Evolutionary conservation across 2,888 invertebrate genomes (phyloP), one percentile per base, ranked within the genome.

Genomic region (Hemistola chrysoprasaria): DNA sequence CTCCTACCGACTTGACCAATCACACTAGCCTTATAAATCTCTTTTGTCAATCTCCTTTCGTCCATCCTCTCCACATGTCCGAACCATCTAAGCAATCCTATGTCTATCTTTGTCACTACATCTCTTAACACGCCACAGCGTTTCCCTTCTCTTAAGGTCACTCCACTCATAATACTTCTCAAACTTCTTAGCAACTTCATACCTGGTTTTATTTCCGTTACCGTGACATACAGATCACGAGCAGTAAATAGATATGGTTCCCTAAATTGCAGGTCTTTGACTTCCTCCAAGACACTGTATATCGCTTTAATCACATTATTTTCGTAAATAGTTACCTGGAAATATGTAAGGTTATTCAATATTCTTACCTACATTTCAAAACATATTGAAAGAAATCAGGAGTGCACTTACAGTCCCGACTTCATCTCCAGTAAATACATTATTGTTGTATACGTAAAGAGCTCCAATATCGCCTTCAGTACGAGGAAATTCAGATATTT

Each of bases 381-480:
- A 7, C 2, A 27, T 1, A 11, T 29, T 3, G 20, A 22, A 8
- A 37, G 22, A 11, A 10, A n/a, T 10, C 24, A n/a, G 25, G 22
- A 20, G 7, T 16, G 9, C 11, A 81, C 90, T 83, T 81, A 93
- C 93, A 65, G 89, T 86, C 36, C 93, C 93, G 59, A 70, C 78
- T 62, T 92, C 91, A 55, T 93, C 93, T 2, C 92, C 93, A 30
- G 90, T 86, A 56, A 87, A 92, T 7, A 93, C 63, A 53, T 90
- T 83, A 25, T 82, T 76, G 11, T 69, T 79, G 40, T 63, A 73
- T 1, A 80, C 66, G 8, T 63, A 67, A 29, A 89, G 52, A 9
- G 70, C 54, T 2, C 69, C 74, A 20, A 89, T 61, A 29, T 90
- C 88, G 2, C 72, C 79, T 1, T 83, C 90, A 3, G 83, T 73